Percentiles rank a stretch among this genome's conserved stretches.
These are phyloP conservation scores for Drosophila testacea DNA, from an alignment of 2,888 invertebrate genomes.

Conservation along the genomic window DNA sequence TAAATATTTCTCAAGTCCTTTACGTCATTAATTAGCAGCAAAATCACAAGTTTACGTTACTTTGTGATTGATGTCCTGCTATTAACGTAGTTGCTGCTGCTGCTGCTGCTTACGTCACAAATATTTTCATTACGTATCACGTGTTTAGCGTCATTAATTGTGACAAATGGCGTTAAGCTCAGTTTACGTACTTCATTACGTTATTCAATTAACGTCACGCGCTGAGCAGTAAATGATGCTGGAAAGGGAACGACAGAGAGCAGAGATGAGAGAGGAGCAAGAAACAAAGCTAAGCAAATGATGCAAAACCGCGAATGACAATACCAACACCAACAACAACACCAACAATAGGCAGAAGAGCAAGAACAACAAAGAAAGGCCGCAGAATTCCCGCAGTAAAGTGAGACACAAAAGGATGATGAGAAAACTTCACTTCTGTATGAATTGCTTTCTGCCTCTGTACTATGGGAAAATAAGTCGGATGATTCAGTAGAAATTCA, in stretches of 20 bases:
- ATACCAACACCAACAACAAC: slow-evolving; percentile 13
- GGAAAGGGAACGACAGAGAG: not conserved
- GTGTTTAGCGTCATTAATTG: slow-evolving; percentile 39
- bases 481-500: too few relatives aligned
- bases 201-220: slow-evolving; percentile 61
- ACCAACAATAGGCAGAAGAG: not conserved
- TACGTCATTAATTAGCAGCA: not conserved
- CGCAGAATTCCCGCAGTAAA: slow-evolving; percentile 15
- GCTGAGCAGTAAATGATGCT: slow-evolving; percentile 37
- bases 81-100: not conserved
- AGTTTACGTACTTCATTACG: slow-evolving; percentile 62
- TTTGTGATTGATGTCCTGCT: not conserved
- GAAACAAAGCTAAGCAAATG: slow-evolving; percentile 34
- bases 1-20: too few relatives aligned
- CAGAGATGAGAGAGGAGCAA: not conserved
- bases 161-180: slow-evolving; percentile 53
- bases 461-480: too few relatives aligned
- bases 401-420: slow-evolving; percentile 49
- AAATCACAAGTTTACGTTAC: not conserved
- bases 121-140: slow-evolving; percentile 5
- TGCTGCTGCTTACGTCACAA: slow-evolving; percentile 5
- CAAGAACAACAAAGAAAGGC: slow-evolving; percentile 3
- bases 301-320: slow-evolving; percentile 46
- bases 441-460: slow-evolving; percentile 12
- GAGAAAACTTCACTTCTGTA: slow-evolving; percentile 48